phyloP scores from a whole-genome alignment of 2,888 invertebrate species.

The Dendrolimus houi region DNA sequence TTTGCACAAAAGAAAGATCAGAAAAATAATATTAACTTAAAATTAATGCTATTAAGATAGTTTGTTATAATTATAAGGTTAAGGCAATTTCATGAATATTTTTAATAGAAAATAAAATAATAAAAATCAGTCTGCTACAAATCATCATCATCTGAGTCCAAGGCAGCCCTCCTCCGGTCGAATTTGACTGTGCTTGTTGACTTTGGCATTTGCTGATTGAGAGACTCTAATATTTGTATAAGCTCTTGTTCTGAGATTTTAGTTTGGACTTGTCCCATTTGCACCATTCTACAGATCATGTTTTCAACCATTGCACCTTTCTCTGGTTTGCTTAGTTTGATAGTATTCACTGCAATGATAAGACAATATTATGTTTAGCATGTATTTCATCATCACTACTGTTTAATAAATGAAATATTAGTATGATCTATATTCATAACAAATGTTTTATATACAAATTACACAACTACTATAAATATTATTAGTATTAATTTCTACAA shows the following conservation, averaged over 20 bases:
- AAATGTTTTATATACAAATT: too few species aligned
- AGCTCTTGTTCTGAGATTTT: conserved; percentile 92
- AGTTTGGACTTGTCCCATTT: conserved; percentile 89
- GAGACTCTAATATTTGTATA: conserved; percentile 88
- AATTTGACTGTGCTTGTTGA: conserved; percentile 90
- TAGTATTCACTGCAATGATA: conserved; percentile 87
- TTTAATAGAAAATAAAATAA: too few species aligned
- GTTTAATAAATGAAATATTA: too few species aligned
- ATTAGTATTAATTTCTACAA: too few species aligned
- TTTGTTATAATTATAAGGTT: conserved; percentile 5
- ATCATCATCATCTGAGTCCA: conserved; percentile 90
- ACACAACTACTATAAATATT: too few species aligned
- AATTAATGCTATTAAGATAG: too few species aligned
- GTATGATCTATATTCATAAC: too few species aligned
- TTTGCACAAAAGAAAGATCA: neutral
- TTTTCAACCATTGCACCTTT: conserved; percentile 96
- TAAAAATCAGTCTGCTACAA: conserved; percentile 31
- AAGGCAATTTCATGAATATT: conserved; percentile 5
- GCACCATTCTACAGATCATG: conserved; percentile 96
- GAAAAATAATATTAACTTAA: neutral
- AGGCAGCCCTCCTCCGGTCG: conserved; percentile 90
- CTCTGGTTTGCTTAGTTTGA: conserved; percentile 96
- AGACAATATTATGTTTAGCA: neutral
- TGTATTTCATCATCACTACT: too few species aligned
- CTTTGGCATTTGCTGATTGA: conserved; percentile 90